Conservation (phyloP, 2,113 vertebrate species). For the Corythoichthys intestinalis region DNA sequence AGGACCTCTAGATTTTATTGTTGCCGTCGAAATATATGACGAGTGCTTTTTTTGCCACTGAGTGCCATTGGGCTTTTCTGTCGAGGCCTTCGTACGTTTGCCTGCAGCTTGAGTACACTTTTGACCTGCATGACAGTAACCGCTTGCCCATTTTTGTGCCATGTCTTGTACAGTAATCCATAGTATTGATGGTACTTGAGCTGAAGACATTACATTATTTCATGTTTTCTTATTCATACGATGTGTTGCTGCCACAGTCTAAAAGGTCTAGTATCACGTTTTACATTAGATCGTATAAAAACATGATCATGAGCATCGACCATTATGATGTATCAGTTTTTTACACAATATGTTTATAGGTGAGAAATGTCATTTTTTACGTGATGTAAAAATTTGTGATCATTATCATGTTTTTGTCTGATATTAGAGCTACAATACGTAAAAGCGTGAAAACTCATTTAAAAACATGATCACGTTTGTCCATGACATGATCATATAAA, state of each 20-base stretch:
- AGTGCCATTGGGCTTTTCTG: conserved; percentile 66
- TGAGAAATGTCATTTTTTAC: no score
- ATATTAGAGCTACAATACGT: no score
- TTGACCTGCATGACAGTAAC: conserved; percentile 40
- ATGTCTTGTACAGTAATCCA: conserved; percentile 15
- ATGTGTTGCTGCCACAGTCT: not conserved
- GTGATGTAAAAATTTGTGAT: no score
- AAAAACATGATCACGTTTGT: no score
- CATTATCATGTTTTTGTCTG: no score
- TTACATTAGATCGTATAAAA: no score
- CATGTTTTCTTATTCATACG: not conserved
- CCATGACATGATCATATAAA: no score
- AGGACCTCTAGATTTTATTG: conserved; percentile 26
- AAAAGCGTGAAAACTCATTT: no score
- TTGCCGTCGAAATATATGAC: not conserved
- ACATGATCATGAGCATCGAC: no score
- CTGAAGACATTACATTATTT: not conserved
- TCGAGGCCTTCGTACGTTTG: conserved; percentile 82
- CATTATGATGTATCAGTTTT: no score
- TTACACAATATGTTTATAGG: no score
- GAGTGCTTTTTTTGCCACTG: conserved; percentile 19
- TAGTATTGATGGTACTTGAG: conserved; percentile 24
- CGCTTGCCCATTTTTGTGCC: conserved; percentile 1
- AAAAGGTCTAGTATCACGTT: no score
- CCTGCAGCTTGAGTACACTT: conserved; percentile 84